Evolutionary conservation across 2,888 invertebrate genomes (phyloP).

Genomic region (Lasioglossum morio): DNA sequence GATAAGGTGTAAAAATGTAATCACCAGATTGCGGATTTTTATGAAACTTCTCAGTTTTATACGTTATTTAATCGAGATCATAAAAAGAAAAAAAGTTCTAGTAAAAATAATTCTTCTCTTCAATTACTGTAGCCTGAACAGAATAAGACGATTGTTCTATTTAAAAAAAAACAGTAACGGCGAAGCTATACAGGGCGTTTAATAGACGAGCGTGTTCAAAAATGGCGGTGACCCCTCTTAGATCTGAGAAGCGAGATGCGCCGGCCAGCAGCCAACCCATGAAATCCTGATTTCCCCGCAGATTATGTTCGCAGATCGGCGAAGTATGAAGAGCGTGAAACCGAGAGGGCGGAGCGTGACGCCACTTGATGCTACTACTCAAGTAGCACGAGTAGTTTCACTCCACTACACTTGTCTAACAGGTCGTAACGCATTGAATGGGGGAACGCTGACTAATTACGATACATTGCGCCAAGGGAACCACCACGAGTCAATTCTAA

Average conservation of each 20-base stretch:
- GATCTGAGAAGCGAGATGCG: conserved; percentile 68
- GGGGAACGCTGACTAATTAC: conserved; percentile 11
- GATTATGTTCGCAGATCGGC: conserved; percentile 79
- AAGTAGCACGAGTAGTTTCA: conserved; percentile 70
- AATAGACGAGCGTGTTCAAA: conserved; percentile 35
- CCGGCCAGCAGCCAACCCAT: conserved; percentile 73
- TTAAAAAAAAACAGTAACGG: background rate
- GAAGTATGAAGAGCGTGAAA: conserved; percentile 79
- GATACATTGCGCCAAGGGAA: background rate
- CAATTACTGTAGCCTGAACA: background rate
- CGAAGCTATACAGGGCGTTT: background rate
- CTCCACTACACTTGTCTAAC: conserved; percentile 55
- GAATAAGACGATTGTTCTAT: background rate
- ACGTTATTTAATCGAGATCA: no score
- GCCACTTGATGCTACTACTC: conserved; percentile 71
- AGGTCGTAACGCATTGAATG: background rate
- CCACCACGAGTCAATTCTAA: background rate
- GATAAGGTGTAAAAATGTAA: no score
- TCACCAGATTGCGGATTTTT: no score
- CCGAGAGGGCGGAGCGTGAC: conserved; percentile 79
- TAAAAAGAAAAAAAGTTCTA: no score
- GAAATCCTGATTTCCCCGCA: conserved; percentile 82
- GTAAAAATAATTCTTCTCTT: background rate
- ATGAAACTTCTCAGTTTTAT: no score
- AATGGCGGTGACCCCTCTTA: conserved; percentile 51